phyloP scores from a whole-genome alignment of 2,797 vertebrate genomes.

The Cichlasoma orientale region DNA sequence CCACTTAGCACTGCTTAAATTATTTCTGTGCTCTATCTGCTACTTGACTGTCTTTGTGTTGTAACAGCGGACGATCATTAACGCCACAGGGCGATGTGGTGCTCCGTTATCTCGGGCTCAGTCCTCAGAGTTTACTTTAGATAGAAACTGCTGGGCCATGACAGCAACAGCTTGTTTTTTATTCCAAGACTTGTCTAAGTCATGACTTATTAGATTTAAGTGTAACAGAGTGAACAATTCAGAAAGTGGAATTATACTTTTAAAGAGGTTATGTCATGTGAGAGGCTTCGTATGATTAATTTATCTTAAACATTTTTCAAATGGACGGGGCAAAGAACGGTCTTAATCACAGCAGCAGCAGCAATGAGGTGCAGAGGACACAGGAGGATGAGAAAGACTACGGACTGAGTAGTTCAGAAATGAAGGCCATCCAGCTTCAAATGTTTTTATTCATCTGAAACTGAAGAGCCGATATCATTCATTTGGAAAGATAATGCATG shows the following conservation, averaged over 20 bases:
- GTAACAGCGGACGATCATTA: conserved; percentile 80
- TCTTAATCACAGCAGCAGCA: conserved; percentile 1
- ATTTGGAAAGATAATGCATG: not conserved
- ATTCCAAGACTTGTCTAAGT: conserved; percentile 28
- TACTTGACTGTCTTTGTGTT: conserved; percentile 77
- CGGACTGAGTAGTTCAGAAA: not conserved
- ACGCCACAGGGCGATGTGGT: conserved; percentile 69
- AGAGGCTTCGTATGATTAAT: conserved; percentile 16
- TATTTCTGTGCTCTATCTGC: conserved; percentile 79
- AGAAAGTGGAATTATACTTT: conserved; percentile 40
- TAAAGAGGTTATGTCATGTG: conserved; percentile 9
- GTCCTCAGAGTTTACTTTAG: conserved; percentile 75
- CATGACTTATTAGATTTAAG: conserved; percentile 39
- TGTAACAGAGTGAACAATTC: conserved; percentile 26
- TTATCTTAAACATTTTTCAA: conserved; percentile 8
- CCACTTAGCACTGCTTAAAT: conserved; percentile 83
- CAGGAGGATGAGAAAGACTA: not conserved
- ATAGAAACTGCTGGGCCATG: conserved; percentile 66
- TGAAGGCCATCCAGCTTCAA: not conserved
- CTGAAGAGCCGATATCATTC: not conserved
- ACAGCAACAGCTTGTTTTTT: conserved; percentile 60
- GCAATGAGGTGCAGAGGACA: not conserved
- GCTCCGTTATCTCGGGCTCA: conserved; percentile 73
- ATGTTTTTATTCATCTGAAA: not conserved
- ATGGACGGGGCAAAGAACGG: not conserved